Percentiles rank a stretch among this genome's conserved stretches.
Evolutionary conservation across 2,888 invertebrate species (phyloP).

Genomic region (Acronicta aceris): DNA sequence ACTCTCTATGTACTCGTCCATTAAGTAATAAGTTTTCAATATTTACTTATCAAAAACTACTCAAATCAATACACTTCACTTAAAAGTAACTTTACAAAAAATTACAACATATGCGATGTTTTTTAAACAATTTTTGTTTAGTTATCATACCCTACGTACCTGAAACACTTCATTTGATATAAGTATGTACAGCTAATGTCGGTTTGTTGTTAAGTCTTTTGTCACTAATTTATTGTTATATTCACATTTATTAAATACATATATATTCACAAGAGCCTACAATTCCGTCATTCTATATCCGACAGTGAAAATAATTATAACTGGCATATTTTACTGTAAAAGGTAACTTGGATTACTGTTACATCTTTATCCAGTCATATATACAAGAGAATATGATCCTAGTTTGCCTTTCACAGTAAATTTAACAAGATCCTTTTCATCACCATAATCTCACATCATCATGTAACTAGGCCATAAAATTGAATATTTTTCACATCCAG

Average conservation of each 20-base stretch:
- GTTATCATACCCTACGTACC: slow-evolving; percentile 66
- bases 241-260: slow-evolving; percentile 76
- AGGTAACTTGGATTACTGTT: slow-evolving; percentile 36
- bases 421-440: slow-evolving; percentile 33
- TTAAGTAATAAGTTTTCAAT: slow-evolving; percentile 77
- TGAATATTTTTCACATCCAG: slow-evolving; percentile 15
- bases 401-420: slow-evolving; percentile 42
- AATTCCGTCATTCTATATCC: slow-evolving; percentile 67
- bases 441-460: slow-evolving; percentile 29
- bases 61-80: slow-evolving; percentile 79
- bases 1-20: slow-evolving; percentile 76
- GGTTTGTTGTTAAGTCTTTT: slow-evolving; percentile 76
- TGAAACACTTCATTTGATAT: slow-evolving; percentile 78
- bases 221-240: slow-evolving; percentile 85
- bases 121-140: slow-evolving; percentile 61
- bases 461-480: slow-evolving; percentile 52
- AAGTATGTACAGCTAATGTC: slow-evolving; percentile 77
- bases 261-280: slow-evolving; percentile 77
- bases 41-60: slow-evolving; percentile 89
- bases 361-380: slow-evolving; percentile 34
- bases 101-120: slow-evolving; percentile 80
- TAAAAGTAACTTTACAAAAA: slow-evolving; percentile 85
- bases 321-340: slow-evolving; percentile 43
- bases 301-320: slow-evolving; percentile 58
- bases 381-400: slow-evolving; percentile 32